A percentile compares a stretch with the other conserved stretches of the same genome.
These are phyloP conservation scores for Mormoops blainvillei DNA, from an alignment of 2,113 vertebrate species.

Conservation along the genomic window DNA sequence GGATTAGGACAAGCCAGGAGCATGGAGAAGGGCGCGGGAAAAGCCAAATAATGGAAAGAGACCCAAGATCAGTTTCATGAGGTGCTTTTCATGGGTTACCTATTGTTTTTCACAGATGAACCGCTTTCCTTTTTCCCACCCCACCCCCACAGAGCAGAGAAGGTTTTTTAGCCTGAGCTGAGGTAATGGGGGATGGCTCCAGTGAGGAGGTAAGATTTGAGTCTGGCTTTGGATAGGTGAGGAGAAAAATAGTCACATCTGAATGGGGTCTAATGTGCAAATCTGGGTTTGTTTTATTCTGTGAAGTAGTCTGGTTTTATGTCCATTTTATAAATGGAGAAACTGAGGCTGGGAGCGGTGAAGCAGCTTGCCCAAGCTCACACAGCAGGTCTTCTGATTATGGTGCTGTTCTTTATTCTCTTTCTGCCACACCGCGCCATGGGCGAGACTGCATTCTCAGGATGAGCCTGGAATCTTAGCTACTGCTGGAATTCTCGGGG, in stretches of 20 bases:
- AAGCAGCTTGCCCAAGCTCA: neutral
- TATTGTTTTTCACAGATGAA: neutral
- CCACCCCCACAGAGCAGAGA: neutral
- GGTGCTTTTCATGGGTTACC: neutral
- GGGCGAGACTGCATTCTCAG: neutral
- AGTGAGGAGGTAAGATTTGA: neutral
- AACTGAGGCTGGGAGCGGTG: neutral
- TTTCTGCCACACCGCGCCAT: fast-evolving
- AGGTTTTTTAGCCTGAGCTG: neutral
- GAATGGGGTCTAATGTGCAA: neutral
- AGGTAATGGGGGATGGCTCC: neutral
- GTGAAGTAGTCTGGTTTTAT: neutral
- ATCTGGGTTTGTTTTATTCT: neutral
- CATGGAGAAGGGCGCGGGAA: neutral
- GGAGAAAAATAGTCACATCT: neutral
- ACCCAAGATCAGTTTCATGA: neutral
- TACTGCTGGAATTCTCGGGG: neutral
- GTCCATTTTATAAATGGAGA: neutral
- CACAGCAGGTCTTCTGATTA: neutral
- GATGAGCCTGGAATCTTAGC: neutral
- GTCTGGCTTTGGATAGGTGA: neutral
- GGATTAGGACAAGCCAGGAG: neutral
- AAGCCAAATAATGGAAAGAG: neutral
- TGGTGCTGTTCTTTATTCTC: neutral
- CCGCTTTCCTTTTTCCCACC: neutral